Conservation (phyloP, 2,888 invertebrate genomes). For the Drosophila mulleri region DNA sequence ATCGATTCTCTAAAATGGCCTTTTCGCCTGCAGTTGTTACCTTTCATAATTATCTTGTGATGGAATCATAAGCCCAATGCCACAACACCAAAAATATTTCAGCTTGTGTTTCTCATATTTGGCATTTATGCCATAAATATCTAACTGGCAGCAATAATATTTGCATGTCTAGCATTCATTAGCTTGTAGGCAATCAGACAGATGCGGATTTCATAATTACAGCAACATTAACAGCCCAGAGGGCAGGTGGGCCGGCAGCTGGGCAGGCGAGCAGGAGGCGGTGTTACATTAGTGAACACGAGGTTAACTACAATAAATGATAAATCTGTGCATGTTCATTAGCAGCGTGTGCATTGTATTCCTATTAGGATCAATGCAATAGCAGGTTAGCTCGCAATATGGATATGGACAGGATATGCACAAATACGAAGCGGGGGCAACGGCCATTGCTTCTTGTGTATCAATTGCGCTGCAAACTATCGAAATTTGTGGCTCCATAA, state of each 20-base stretch:
- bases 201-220: conserved; percentile 58
- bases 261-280: neutral
- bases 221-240: conserved; percentile 39
- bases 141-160: conserved; percentile 39
- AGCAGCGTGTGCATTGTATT: conserved; percentile 37
- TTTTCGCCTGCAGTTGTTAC: conserved; percentile 26
- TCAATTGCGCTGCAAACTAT: conserved; percentile 66
- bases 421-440: neutral
- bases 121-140: conserved; percentile 11
- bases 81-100: conserved; percentile 8
- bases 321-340: conserved; percentile 61
- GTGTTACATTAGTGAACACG: neutral
- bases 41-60: conserved; percentile 31
- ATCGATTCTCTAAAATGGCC: conserved; percentile 1
- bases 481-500: conserved; percentile 37
- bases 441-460: conserved; percentile 57
- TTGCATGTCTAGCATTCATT: conserved; percentile 45
- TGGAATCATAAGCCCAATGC: conserved; percentile 7
- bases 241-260: neutral
- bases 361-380: conserved; percentile 23
- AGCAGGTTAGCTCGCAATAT: conserved; percentile 20
- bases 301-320: conserved; percentile 46
- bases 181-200: conserved; percentile 29
- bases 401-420: too few species aligned
- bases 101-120: conserved; percentile 12